These are phyloP conservation scores for Pristionchus mayeri DNA, from an alignment of 2,888 invertebrate species.

Conservation along the genomic window DNA sequence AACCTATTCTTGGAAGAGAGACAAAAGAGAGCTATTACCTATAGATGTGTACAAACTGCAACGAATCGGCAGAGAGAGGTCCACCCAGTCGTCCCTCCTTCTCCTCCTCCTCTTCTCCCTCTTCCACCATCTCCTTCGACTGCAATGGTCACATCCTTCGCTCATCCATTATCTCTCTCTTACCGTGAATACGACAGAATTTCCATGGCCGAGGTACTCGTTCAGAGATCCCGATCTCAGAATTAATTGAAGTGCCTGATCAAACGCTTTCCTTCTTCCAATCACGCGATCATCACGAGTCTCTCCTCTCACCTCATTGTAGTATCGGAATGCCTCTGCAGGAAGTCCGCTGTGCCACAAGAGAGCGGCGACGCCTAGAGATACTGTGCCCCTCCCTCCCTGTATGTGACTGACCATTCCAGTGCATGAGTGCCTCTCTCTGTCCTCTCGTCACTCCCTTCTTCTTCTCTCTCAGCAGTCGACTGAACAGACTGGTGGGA, in stretches of 20 bases:
- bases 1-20: no score
- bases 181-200: constrained; percentile 2
- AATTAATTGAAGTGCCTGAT: not conserved
- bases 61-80: not conserved
- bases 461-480: not conserved
- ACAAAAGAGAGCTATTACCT: not conserved
- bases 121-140: constrained; percentile 12
- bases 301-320: not conserved
- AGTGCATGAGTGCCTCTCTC: not conserved
- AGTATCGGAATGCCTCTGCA: not conserved
- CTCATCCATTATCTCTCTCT: not conserved
- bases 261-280: no score
- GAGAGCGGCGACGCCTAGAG: not conserved
- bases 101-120: not conserved
- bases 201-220: not conserved
- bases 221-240: not conserved
- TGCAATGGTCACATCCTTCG: not conserved
- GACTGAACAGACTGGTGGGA: not conserved
- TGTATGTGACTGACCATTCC: not conserved
- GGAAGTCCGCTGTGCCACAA: not conserved
- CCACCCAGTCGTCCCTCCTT: not conserved
- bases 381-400: not conserved
- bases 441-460: not conserved
- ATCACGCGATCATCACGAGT: no score
- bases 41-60: constrained; percentile 36